phyloP scores from a whole-genome alignment of 2,888 invertebrate species.

The Drosophila trichaetosa region DNA sequence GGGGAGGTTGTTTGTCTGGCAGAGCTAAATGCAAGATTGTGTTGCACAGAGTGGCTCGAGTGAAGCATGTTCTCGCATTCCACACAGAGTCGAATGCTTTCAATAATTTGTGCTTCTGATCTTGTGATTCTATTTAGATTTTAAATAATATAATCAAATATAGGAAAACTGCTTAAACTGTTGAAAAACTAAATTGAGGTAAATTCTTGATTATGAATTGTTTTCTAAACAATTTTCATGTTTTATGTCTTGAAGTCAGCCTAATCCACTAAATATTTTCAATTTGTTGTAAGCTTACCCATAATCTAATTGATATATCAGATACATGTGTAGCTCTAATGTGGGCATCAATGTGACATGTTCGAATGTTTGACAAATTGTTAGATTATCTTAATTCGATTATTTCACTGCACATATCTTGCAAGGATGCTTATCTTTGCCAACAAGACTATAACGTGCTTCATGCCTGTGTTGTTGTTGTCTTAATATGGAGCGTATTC shows the following conservation, averaged over 20 bases:
- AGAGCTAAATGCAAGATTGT: slow-evolving; percentile 47
- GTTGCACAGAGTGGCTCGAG: slow-evolving; percentile 20
- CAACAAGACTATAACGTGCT: not conserved
- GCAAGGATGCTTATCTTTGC: not conserved
- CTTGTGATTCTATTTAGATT: slow-evolving; percentile 16
- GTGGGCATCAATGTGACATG: not conserved
- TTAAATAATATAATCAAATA: not conserved
- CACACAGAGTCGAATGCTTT: slow-evolving; percentile 17
- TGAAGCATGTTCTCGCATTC: slow-evolving; percentile 15
- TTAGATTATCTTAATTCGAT: not conserved
- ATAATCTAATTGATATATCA: not conserved
- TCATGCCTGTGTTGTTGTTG: not conserved
- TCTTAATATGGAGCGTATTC: not conserved
- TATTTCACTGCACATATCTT: not conserved
- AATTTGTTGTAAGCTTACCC: not conserved
- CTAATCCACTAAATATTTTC: not conserved
- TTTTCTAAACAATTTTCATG: not conserved
- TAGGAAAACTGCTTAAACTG: not conserved
- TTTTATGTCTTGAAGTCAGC: not conserved
- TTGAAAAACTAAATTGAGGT: not conserved
- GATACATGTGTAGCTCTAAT: not conserved
- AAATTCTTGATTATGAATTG: not conserved
- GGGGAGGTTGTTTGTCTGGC: not conserved
- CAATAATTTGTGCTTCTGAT: slow-evolving; percentile 23
- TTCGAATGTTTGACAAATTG: not conserved